Conservation (phyloP, 1,140 invertebrate species). For the Prorops nasuta region DNA sequence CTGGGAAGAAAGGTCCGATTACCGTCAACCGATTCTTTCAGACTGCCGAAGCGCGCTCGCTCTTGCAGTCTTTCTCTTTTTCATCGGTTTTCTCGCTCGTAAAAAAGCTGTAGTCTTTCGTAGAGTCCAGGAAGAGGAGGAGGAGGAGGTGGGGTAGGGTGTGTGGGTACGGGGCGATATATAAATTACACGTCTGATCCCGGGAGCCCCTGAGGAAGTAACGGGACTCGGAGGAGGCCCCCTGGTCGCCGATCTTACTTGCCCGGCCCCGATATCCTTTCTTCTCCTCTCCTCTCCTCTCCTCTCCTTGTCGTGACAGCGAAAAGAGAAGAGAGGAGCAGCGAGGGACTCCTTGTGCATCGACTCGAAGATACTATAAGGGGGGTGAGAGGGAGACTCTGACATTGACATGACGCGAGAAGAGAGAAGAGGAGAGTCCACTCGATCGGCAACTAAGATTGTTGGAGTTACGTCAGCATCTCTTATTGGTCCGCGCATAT, state of each 20-base stretch:
- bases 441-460: slow-evolving; percentile 45
- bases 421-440: slow-evolving; percentile 11
- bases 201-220: slow-evolving; percentile 32
- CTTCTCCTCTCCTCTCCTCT: slow-evolving; percentile 2
- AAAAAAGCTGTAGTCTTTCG: slow-evolving; percentile 28
- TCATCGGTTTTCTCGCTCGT: slow-evolving; percentile 10
- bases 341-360: too few species aligned
- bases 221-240: slow-evolving; percentile 27
- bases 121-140: slow-evolving; percentile 16
- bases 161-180: slow-evolving; percentile 35
- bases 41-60: too few species aligned
- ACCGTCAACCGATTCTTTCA: not conserved
- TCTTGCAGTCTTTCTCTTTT: too few species aligned
- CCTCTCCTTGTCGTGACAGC: slow-evolving; percentile 27
- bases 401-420: too few species aligned
- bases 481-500: slow-evolving; percentile 44
- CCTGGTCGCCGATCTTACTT: slow-evolving; percentile 19
- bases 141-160: too few species aligned
- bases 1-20: not conserved
- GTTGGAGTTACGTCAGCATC: slow-evolving; percentile 44
- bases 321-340: slow-evolving; percentile 26
- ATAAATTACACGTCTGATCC: slow-evolving; percentile 46
- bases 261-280: slow-evolving; percentile 8
- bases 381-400: too few species aligned
- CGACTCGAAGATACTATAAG: too few species aligned